Evolutionary conservation across 2,888 invertebrate species (phyloP).

Genomic region (Drosophila vallismaia): DNA sequence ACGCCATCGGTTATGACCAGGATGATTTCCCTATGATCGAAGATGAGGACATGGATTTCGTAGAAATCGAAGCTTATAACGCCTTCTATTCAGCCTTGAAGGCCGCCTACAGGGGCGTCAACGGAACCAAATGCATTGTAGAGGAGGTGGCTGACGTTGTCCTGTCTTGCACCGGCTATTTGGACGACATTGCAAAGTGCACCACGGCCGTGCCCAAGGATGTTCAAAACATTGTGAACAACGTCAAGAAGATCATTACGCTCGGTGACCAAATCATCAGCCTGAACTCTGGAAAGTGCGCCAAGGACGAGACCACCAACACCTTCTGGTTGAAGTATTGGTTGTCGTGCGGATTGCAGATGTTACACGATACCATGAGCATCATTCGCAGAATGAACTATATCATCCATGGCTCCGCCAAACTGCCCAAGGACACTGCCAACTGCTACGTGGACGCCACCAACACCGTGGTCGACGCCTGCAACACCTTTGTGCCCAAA

Average conservation of each 20-base stretch:
- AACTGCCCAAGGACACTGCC: constrained; percentile 51
- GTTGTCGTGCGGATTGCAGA: constrained; percentile 7
- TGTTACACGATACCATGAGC: constrained; percentile 21
- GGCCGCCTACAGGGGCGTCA: constrained; percentile 19
- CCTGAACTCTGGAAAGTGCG: constrained; percentile 35
- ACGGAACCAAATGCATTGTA: constrained; percentile 55
- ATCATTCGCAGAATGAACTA: constrained; percentile 34
- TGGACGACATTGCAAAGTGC: constrained; percentile 48
- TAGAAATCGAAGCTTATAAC: constrained; percentile 34
- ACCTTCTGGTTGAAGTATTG: not conserved
- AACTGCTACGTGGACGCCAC: constrained; percentile 51
- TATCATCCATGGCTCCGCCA: constrained; percentile 26
- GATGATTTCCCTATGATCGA: constrained; percentile 13
- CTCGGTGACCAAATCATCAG: constrained; percentile 46
- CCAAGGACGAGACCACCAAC: not conserved
- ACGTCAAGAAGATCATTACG: constrained; percentile 38
- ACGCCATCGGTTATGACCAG: constrained; percentile 3
- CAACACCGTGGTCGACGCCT: constrained; percentile 31
- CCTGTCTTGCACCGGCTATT: constrained; percentile 43
- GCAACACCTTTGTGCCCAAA: constrained; percentile 47
- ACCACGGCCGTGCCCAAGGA: constrained; percentile 54
- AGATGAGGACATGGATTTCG: constrained; percentile 13
- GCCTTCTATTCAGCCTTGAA: constrained; percentile 9
- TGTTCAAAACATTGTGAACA: constrained; percentile 39
- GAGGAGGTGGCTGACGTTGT: constrained; percentile 51